Base-by-base conservation (phyloP, 2,113 vertebrate species). In the Menidia beryllina region DNA sequence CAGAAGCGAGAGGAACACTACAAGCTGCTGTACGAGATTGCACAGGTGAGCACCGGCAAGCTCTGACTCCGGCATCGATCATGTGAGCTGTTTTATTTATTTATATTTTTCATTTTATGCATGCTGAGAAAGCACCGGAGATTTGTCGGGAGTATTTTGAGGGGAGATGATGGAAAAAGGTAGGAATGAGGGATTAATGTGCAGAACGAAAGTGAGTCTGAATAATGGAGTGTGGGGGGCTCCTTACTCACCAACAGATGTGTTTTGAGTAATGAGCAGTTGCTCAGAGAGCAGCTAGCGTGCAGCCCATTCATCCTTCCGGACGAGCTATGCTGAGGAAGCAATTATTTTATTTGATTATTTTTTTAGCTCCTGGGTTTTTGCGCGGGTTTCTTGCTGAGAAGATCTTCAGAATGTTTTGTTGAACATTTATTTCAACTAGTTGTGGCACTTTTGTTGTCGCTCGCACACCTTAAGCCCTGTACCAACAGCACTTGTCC, bases 11-110 rank as follows among this genome's bases (percentile, higher is more conserved):
- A 99, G 91, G 97, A 99, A 86, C 96, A 97, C 94, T 99, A 99
- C 94, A 98, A 96, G 96, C 95, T 98, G 93, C 96, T 99, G 59
- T 99, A 99, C 90, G 97, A 99, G 96, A 97, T 99, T 94, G 95
- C 96, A 89, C 97, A 99, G 97, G 97, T 99, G 95, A 98, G 97
- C 59, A 8, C 67, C 65, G 53, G 49, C 75, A 71, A 51, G 38
- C 69, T n/a, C 45, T 8, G 59, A 72, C 65, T 56, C 62, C 8
- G 66, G 57, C 69, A 53, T 71, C 15, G 26, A 48, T 20, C 27
- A 45, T 23, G 34, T 25, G 38, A 72, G 30, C 73, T 61, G 30
- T 21, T 70, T 41, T 60, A 7, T 36, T 48, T 60, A 7, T 36
- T 77, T 75, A 10, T 34, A 8, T 34, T 34, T 34, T 34, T 8